Evolutionary conservation across 2,888 invertebrate genomes (phyloP).

Genomic region (Corbicula japonica): DNA sequence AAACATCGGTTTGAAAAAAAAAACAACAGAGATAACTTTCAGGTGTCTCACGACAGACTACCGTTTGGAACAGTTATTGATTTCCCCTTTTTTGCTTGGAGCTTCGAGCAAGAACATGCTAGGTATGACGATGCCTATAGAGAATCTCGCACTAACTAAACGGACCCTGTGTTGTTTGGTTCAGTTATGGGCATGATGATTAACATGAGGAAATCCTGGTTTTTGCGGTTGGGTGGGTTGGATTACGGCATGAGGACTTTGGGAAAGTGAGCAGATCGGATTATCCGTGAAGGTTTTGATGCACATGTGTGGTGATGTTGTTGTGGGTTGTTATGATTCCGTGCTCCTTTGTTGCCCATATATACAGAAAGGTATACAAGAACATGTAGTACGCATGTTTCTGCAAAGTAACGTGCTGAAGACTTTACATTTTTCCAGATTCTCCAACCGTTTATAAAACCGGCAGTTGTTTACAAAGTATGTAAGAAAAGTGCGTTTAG

Average conservation of each 20-base stretch:
- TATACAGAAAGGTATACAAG: conserved; percentile 41
- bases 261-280: conserved; percentile 60
- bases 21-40: conserved; percentile 54
- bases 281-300: conserved; percentile 61
- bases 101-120: conserved; percentile 40
- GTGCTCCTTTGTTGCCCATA: conserved; percentile 59
- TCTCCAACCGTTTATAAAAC: no score
- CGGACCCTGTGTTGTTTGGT: conserved; percentile 37
- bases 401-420: no score
- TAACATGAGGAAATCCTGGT: conserved; percentile 53
- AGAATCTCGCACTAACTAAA: conserved; percentile 18
- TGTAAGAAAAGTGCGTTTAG: no score
- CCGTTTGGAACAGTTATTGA: conserved; percentile 18
- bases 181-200: conserved; percentile 56
- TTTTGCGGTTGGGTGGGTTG: conserved; percentile 60
- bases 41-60: conserved; percentile 3
- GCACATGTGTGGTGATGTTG: conserved; percentile 61
- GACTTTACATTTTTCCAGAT: no score
- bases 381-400: no score
- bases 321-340: conserved; percentile 61
- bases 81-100: conserved; percentile 48
- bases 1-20: conserved; percentile 50
- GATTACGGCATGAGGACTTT: conserved; percentile 62
- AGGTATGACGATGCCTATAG: conserved; percentile 29
- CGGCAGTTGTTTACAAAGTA: no score